Percentiles rank a stretch among this genome's conserved stretches.
Conservation (phyloP, 2,888 invertebrate species). For the Euzetes globulus region DNA sequence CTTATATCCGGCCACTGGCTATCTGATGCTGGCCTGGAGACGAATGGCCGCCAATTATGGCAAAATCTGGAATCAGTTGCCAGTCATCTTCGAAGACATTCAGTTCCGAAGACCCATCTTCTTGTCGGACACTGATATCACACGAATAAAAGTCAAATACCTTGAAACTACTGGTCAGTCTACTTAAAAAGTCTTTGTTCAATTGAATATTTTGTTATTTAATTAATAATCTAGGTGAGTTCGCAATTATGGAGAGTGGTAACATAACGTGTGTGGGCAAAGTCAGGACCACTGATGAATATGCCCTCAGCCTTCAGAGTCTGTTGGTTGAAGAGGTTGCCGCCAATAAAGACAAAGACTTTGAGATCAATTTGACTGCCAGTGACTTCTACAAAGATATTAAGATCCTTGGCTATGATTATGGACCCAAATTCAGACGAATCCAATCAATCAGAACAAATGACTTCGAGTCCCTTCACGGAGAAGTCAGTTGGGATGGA, state of each 20-base stretch:
- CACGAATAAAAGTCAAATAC: conserved; percentile 38
- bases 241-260: conserved; percentile 48
- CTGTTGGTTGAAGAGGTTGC: conserved; percentile 18
- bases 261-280: conserved; percentile 47
- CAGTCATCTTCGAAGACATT: conserved; percentile 31
- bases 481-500: conserved; percentile 36
- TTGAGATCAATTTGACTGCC: conserved; percentile 36
- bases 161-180: conserved; percentile 45
- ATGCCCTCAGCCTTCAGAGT: conserved; percentile 30
- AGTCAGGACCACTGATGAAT: conserved; percentile 39
- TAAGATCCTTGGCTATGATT: conserved; percentile 75
- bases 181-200: conserved; percentile 18
- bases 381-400: conserved; percentile 76
- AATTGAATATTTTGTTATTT: conserved; percentile 42
- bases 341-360: conserved; percentile 35
- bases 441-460: conserved; percentile 55
- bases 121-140: conserved; percentile 14
- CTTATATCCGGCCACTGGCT: conserved; percentile 52
- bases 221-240: conserved; percentile 48
- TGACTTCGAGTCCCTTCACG: conserved; percentile 56
- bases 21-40: conserved; percentile 66
- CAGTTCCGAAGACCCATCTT: conserved; percentile 30
- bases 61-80: conserved; percentile 17
- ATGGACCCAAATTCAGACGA: conserved; percentile 70
- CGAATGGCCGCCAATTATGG: conserved; percentile 53